phyloP scores from a whole-genome alignment of 2,797 vertebrate species.

The Philypnodon macrostomus region DNA sequence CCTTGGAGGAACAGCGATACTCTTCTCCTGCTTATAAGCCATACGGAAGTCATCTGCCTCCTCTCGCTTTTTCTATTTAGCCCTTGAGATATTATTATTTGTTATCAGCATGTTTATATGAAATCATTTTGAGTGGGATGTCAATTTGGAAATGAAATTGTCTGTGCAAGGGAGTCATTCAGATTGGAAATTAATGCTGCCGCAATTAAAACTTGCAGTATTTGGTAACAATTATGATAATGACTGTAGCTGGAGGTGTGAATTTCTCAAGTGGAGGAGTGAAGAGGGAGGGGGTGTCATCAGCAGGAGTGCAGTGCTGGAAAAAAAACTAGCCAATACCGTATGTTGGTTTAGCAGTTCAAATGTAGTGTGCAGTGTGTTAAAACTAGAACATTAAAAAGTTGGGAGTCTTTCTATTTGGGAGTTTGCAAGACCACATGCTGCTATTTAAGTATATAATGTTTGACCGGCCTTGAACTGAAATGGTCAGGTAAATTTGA shows the following conservation, averaged over 20 bases:
- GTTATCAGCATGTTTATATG: conserved; percentile 73
- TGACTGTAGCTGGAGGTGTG: conserved; percentile 75
- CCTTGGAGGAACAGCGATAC: conserved; percentile 49
- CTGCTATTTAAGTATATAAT: no score
- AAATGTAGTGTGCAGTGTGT: neutral
- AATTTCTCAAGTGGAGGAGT: conserved; percentile 60
- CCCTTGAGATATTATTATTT: conserved; percentile 65
- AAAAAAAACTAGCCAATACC: conserved; percentile 39
- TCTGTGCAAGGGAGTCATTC: conserved; percentile 66
- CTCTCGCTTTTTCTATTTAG: conserved; percentile 44
- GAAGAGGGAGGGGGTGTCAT: conserved; percentile 23
- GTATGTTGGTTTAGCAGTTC: neutral
- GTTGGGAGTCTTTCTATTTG: no score
- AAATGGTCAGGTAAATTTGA: no score
- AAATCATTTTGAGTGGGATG: conserved; percentile 68
- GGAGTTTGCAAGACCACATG: no score
- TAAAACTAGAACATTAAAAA: no score
- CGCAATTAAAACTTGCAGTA: conserved; percentile 77
- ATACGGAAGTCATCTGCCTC: conserved; percentile 46
- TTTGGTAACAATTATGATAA: conserved; percentile 79
- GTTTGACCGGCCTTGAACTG: no score
- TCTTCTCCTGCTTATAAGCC: conserved; percentile 48
- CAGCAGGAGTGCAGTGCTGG: conserved; percentile 44
- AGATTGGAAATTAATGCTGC: conserved; percentile 75
- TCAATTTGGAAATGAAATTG: conserved; percentile 72